Conservation (phyloP, 2,888 invertebrate genomes). For the Nasonovia ribisnigri region DNA sequence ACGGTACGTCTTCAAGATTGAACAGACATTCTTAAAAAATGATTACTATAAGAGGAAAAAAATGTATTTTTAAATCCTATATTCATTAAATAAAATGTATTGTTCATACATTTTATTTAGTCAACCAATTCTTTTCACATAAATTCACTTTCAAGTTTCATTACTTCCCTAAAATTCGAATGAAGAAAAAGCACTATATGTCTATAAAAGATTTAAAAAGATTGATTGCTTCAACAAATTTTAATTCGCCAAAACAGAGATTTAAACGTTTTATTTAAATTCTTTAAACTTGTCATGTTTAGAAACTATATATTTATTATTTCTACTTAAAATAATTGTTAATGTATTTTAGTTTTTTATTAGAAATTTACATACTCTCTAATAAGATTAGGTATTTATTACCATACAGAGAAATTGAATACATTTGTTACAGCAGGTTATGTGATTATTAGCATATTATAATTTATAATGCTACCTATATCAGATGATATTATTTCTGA, state of each 20-base stretch:
- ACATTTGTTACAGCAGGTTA: background rate
- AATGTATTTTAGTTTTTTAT: background rate
- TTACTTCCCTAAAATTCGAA: background rate
- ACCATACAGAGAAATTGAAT: background rate
- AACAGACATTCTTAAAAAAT: background rate
- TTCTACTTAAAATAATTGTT: background rate
- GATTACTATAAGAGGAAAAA: background rate
- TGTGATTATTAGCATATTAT: background rate
- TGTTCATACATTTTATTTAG: background rate
- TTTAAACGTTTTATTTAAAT: background rate
- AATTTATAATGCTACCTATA: background rate
- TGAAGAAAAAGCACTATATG: background rate
- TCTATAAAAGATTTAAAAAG: background rate
- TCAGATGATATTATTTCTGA: background rate
- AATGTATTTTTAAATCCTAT: background rate
- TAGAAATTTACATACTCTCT: background rate
- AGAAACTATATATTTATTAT: background rate
- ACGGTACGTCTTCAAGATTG: background rate
- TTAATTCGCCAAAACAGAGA: background rate
- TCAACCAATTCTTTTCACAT: background rate
- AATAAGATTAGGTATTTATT: background rate
- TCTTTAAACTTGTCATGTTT: background rate
- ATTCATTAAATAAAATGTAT: background rate
- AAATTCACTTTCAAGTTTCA: background rate
- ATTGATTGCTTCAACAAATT: background rate